These are phyloP conservation scores for Euspilapteryx auroguttella DNA, from an alignment of 2,888 invertebrate species.

Conservation along the genomic window DNA sequence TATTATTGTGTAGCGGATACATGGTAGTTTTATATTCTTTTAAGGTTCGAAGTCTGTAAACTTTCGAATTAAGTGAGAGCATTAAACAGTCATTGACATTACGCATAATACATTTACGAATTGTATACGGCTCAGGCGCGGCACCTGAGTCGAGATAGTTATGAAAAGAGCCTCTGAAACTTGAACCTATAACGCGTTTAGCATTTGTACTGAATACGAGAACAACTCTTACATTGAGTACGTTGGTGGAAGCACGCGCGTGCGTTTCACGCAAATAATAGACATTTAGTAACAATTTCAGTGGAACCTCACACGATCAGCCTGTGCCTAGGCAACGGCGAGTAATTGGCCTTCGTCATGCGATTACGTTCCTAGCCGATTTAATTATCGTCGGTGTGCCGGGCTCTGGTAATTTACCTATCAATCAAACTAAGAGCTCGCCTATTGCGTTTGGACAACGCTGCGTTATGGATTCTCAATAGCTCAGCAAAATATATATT, in stretches of 20 bases:
- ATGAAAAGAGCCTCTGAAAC: no score
- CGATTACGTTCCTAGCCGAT: constrained; percentile 56
- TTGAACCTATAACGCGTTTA: no score
- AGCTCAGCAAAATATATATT: constrained; percentile 13
- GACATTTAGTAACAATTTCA: constrained; percentile 36
- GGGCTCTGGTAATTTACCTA: constrained; percentile 56
- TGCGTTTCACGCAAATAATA: constrained; percentile 46
- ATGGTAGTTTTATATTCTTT: constrained; percentile 12
- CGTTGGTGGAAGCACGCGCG: constrained; percentile 28
- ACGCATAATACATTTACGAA: no score
- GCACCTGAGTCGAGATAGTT: no score
- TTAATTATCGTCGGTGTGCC: constrained; percentile 57
- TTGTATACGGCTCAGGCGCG: neutral
- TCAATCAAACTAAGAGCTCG: constrained; percentile 43
- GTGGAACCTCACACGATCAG: constrained; percentile 41
- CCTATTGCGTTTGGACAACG: constrained; percentile 18
- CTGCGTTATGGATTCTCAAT: constrained; percentile 28
- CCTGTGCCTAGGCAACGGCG: constrained; percentile 43
- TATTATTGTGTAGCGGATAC: constrained; percentile 7
- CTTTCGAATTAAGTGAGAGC: no score
- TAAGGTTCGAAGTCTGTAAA: constrained; percentile 8
- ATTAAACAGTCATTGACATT: constrained; percentile 3
- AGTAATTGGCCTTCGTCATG: constrained; percentile 58
- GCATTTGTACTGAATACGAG: no score
- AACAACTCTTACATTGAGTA: neutral